Evolutionary conservation across 2,113 vertebrate genomes (phyloP).

Genomic region (Eulemur macaco): DNA sequence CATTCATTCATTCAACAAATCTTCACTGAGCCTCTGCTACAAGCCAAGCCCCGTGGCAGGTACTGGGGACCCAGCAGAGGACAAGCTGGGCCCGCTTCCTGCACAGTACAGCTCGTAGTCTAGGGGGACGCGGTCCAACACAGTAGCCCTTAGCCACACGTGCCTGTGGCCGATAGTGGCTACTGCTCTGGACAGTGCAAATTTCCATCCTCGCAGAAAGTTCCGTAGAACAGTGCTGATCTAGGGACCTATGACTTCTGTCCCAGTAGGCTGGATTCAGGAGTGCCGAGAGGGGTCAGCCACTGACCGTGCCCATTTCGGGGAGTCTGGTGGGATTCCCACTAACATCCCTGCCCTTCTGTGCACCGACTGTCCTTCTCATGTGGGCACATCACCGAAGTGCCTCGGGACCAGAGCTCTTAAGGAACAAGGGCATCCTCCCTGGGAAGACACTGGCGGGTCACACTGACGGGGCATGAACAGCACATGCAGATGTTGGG

Average conservation of each 20-base stretch:
- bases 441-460: not conserved
- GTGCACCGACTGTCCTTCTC: not conserved
- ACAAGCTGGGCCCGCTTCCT: not conserved
- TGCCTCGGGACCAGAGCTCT: not conserved
- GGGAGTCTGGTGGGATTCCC: not conserved
- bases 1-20: not conserved
- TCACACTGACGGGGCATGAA: not conserved
- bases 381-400: rapidly evolving
- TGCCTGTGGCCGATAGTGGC: not conserved
- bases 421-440: not conserved
- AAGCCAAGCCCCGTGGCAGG: not conserved
- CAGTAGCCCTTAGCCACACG: rapidly evolving
- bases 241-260: not conserved
- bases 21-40: not conserved
- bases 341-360: not conserved
- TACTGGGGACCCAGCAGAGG: not conserved
- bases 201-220: not conserved
- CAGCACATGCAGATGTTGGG: not conserved
- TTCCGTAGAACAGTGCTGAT: not conserved
- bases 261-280: not conserved
- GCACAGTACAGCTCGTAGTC: not conserved
- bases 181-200: not conserved
- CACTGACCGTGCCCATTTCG: rapidly evolving
- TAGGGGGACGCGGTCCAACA: not conserved
- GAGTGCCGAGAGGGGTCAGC: not conserved